These are phyloP conservation scores for Clangula hyemalis DNA, from an alignment of 2,797 vertebrate species.

Conservation along the genomic window DNA sequence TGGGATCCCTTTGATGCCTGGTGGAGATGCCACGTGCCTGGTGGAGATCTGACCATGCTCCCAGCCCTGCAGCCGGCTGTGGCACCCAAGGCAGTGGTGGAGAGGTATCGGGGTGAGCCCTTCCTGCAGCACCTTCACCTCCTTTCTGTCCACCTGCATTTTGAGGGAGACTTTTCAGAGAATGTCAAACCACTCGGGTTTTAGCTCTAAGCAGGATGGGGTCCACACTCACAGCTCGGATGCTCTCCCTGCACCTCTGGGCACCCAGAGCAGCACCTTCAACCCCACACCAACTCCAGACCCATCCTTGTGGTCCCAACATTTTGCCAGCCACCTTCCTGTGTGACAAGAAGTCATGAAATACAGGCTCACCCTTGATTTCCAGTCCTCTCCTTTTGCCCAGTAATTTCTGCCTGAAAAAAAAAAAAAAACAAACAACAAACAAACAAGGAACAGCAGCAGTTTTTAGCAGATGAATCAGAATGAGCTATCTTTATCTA, in stretches of 20 bases:
- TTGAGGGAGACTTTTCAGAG: background rate
- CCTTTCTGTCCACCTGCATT: background rate
- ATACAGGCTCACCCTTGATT: background rate
- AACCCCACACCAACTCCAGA: background rate
- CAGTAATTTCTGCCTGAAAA: background rate
- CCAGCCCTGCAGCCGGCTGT: background rate
- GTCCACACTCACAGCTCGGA: background rate
- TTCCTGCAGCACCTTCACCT: background rate
- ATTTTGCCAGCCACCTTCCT: conserved; percentile 1
- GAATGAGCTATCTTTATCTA: conserved; percentile 44
- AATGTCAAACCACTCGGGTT: background rate
- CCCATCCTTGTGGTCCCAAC: background rate
- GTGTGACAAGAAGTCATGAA: background rate
- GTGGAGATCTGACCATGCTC: background rate
- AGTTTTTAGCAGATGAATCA: conserved; percentile 64
- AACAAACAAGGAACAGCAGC: conserved; percentile 39
- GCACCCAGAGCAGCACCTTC: fast-evolving
- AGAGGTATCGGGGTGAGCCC: background rate
- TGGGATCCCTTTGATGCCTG: background rate
- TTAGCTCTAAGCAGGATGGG: background rate
- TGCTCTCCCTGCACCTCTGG: background rate
- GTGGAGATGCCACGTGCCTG: background rate
- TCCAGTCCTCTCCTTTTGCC: background rate
- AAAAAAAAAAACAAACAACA: background rate
- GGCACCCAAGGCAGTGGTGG: fast-evolving